Evolutionary conservation across 2,797 vertebrate genomes (phyloP).

Genomic region (Limnodromus scolopaceus): DNA sequence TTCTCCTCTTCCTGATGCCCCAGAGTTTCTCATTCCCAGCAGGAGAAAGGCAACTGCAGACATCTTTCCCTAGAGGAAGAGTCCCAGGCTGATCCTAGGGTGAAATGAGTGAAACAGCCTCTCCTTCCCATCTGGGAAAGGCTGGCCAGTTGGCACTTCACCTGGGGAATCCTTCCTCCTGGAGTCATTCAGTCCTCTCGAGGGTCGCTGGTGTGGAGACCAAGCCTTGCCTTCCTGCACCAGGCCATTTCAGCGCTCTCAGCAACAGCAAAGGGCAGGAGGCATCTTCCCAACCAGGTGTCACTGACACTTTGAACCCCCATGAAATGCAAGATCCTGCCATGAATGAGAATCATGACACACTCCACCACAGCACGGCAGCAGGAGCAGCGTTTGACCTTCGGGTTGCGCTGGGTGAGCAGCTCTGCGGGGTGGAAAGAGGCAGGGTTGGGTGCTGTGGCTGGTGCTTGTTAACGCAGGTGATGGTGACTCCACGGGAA

Average conservation of each 20-base stretch:
- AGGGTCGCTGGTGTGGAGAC: not conserved
- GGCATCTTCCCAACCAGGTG: not conserved
- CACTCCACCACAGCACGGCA: not conserved
- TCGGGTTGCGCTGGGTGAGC: not conserved
- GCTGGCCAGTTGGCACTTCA: not conserved
- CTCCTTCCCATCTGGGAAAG: not conserved
- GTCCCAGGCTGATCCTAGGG: not conserved
- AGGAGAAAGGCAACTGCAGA: not conserved
- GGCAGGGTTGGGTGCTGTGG: not conserved
- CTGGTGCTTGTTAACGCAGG: not conserved
- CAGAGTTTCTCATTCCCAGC: not conserved
- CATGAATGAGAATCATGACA: rapidly evolving
- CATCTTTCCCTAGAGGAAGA: not conserved
- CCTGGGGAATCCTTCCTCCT: not conserved
- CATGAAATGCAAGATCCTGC: not conserved
- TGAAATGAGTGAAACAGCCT: not conserved
- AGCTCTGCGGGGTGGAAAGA: not conserved
- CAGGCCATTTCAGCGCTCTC: not conserved
- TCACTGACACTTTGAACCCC: not conserved
- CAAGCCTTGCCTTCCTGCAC: not conserved
- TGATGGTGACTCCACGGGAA: not conserved
- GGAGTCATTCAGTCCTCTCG: not conserved
- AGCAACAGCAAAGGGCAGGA: not conserved
- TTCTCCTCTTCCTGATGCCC: not conserved
- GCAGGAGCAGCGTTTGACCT: not conserved